These are phyloP conservation scores for Lochmaea capreae DNA, from an alignment of 2,888 invertebrate genomes.

Conservation along the genomic window DNA sequence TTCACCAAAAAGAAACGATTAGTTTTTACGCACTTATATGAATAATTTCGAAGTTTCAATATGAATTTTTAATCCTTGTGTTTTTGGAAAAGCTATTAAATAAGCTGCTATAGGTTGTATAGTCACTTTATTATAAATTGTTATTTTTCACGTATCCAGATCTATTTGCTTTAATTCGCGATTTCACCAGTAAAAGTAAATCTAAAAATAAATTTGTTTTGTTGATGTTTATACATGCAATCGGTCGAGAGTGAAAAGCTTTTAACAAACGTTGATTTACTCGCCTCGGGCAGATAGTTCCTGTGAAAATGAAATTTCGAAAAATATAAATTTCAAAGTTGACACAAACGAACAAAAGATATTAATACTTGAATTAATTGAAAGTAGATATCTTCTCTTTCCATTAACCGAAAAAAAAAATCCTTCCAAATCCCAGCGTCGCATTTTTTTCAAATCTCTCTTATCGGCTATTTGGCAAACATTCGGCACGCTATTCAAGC, in stretches of 20 bases:
- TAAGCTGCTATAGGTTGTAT: background rate
- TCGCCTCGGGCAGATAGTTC: background rate
- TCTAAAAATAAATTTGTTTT: constrained; percentile 19
- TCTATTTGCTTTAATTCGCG: constrained; percentile 10
- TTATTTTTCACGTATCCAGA: constrained; percentile 4
- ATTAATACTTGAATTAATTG: no score
- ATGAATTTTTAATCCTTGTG: no score
- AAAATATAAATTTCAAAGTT: background rate
- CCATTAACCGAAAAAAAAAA: background rate
- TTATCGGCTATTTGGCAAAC: constrained; percentile 47
- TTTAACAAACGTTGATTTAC: constrained; percentile 11
- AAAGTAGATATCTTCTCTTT: background rate
- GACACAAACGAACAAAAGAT: background rate
- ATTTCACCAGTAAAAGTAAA: constrained; percentile 7
- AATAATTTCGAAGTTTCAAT: no score
- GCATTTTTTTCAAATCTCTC: constrained; percentile 38
- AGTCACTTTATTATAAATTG: constrained; percentile 2
- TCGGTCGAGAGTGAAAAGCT: constrained; percentile 17
- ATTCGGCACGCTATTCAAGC: constrained; percentile 45
- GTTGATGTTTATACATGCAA: constrained; percentile 16
- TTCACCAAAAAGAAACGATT: no score
- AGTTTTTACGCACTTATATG: no score
- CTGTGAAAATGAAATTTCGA: background rate
- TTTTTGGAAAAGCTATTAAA: background rate
- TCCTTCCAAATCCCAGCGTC: background rate